Conservation (phyloP, 2,888 invertebrate genomes). For the Mythimna pallens region DNA sequence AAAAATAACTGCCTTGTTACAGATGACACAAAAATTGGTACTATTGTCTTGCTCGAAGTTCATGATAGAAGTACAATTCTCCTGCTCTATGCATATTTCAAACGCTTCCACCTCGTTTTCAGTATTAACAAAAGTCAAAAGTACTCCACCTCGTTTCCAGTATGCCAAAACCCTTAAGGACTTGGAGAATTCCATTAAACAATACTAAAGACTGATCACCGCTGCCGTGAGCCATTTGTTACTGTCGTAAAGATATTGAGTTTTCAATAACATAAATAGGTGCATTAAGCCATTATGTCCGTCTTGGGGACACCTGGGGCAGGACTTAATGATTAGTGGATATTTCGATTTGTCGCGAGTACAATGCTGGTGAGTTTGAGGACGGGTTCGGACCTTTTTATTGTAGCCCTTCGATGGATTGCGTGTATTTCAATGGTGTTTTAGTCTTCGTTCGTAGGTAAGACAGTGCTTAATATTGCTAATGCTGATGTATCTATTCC, state of each 20-base stretch:
- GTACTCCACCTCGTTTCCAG: neutral
- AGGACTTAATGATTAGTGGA: conserved; percentile 30
- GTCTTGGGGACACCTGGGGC: conserved; percentile 64
- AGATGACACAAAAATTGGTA: no score
- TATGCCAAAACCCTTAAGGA: conserved; percentile 6
- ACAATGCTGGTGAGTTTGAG: conserved; percentile 30
- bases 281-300: conserved; percentile 56
- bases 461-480: neutral
- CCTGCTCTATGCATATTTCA: no score
- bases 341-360: conserved; percentile 34
- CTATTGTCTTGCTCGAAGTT: no score
- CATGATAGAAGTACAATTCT: no score
- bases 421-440: neutral
- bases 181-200: conserved; percentile 46
- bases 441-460: neutral
- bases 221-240: conserved; percentile 63
- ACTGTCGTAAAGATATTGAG: conserved; percentile 67
- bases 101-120: neutral
- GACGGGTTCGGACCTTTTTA: accelerated
- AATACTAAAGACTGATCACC: conserved; percentile 54
- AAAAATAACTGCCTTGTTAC: no score
- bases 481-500: neutral
- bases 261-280: conserved; percentile 75
- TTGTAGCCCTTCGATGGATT: neutral
- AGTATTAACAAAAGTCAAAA: neutral